Conservation (phyloP, 2,797 vertebrate species). For the Myotis myotis region DNA sequence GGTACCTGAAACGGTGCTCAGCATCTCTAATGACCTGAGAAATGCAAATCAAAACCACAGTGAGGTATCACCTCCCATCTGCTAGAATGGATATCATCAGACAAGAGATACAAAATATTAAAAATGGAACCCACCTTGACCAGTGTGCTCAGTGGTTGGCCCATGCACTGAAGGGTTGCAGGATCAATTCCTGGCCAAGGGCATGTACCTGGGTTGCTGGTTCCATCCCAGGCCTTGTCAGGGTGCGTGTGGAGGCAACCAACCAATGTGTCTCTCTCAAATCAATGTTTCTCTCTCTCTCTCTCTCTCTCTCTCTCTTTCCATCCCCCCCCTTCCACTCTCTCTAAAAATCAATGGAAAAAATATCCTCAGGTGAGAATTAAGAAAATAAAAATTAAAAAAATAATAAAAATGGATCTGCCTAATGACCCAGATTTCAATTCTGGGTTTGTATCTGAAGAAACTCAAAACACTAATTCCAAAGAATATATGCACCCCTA, state of each 20-base stretch:
- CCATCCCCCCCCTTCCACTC: too few relatives aligned
- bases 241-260: too few relatives aligned
- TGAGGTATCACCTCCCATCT: neutral
- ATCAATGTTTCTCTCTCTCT: too few relatives aligned
- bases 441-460: neutral
- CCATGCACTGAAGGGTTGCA: too few relatives aligned
- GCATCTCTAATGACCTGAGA: neutral
- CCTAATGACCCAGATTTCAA: neutral
- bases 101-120: neutral
- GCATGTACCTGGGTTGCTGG: too few relatives aligned
- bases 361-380: too few relatives aligned
- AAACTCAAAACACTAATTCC: neutral
- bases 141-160: too few relatives aligned
- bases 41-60: neutral
- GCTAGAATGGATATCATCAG: neutral
- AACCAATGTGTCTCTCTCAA: too few relatives aligned
- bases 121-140: neutral
- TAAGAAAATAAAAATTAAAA: neutral
- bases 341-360: too few relatives aligned
- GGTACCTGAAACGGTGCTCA: neutral
- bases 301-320: too few relatives aligned
- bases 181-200: too few relatives aligned
- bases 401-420: neutral
- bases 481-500: neutral
- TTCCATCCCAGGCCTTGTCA: too few relatives aligned